A percentile compares a stretch with the other conserved stretches of the same genome.
Evolutionary conservation across 1,140 invertebrate genomes (phyloP).

Genomic region (Streblospio benedicti): DNA sequence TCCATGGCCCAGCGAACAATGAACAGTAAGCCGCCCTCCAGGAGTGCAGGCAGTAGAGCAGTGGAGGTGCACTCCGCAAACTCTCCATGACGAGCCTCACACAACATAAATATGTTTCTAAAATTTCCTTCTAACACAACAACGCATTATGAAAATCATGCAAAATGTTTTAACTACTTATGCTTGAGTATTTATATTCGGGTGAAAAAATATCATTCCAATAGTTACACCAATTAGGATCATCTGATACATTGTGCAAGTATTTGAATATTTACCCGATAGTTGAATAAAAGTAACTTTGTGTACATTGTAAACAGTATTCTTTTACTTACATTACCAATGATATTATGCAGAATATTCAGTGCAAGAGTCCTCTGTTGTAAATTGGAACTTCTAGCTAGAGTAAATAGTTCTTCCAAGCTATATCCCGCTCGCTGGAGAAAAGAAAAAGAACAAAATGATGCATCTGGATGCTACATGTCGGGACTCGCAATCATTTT

Average conservation of each 20-base stretch:
- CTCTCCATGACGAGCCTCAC: slow-evolving; percentile 39
- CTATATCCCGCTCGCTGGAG: slow-evolving; percentile 64
- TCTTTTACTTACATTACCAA: slow-evolving; percentile 56
- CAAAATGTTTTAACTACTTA: background rate
- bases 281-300: too few relatives aligned
- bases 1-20: slow-evolving; percentile 75
- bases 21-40: slow-evolving; percentile 62
- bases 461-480: slow-evolving; percentile 1
- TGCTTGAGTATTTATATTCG: too few relatives aligned
- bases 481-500: background rate
- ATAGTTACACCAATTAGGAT: too few relatives aligned
- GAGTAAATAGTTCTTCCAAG: slow-evolving; percentile 71
- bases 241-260: too few relatives aligned
- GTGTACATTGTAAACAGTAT: too few relatives aligned
- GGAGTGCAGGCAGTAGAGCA: slow-evolving; percentile 48
- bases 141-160: background rate
- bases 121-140: background rate
- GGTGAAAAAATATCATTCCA: too few relatives aligned
- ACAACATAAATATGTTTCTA: background rate
- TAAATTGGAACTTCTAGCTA: slow-evolving; percentile 57
- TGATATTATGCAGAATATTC: slow-evolving; percentile 66
- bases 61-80: slow-evolving; percentile 52
- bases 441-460: slow-evolving; percentile 11
- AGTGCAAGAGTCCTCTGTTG: slow-evolving; percentile 74
- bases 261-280: too few relatives aligned